Conservation (phyloP, 2,797 vertebrate species). For the Sebastes aleutianus region DNA sequence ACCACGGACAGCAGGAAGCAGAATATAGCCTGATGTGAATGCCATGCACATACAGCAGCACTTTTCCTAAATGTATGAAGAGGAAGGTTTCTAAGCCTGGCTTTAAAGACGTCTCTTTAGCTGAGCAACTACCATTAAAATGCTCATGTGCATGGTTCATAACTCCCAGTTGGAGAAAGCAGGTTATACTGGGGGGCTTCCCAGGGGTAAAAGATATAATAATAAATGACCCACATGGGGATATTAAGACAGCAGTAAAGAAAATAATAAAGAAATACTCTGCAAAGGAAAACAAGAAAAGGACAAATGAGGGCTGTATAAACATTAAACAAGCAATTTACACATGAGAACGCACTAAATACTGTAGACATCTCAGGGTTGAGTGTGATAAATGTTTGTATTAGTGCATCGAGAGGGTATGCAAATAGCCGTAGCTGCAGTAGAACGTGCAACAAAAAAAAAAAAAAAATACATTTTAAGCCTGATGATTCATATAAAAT, state of each 20-base stretch:
- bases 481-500: not conserved
- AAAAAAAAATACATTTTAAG: not conserved
- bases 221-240: conserved; percentile 21
- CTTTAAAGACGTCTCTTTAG: not conserved
- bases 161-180: not conserved
- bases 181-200: conserved; percentile 14
- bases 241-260: conserved; percentile 11
- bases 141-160: not conserved
- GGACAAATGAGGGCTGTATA: conserved; percentile 20
- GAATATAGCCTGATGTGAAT: conserved; percentile 16
- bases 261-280: conserved; percentile 2
- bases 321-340: conserved; percentile 24
- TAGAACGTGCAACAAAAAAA: not conserved
- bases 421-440: not conserved
- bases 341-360: conserved; percentile 14
- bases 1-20: conserved; percentile 16
- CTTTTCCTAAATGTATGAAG: not conserved
- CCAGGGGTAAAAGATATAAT: not conserved
- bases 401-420: not conserved
- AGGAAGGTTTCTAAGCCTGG: not conserved
- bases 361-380: not conserved
- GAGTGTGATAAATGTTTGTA: conserved; percentile 22
- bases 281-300: conserved; percentile 30
- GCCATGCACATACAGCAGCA: conserved; percentile 6
- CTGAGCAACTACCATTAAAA: conserved; percentile 2